Base-by-base conservation (phyloP, 1,140 invertebrate genomes). In the Danaus melanippus region DNA sequence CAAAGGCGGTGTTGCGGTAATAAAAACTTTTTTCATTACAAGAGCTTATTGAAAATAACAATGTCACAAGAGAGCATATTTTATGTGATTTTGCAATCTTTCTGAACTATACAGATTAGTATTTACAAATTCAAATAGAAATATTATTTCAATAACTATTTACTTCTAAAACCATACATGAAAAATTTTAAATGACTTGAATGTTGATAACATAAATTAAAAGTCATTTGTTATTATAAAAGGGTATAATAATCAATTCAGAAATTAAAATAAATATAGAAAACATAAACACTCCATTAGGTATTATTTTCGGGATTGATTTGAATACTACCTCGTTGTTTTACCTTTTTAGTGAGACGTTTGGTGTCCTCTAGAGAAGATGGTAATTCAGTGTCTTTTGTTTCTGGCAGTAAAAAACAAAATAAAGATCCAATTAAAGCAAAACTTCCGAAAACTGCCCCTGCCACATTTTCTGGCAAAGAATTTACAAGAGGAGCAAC, bases 371-470 rank as follows among this genome's bases (percentile, higher is more conserved):
- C 67, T 8, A 84, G 52, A 40, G 71, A 60, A 4, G 80, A 79
- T 10, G 78, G 80, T 9, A 84, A 57, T 50, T 79, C 74, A 10
- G 42, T 58, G 54, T 76, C 55, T 43, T 84, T 81, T 9, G 80
- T 83, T 56, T 81, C 78, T 15, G 78, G 93, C 32, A 95, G 72
- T 0, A 91, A 77, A 1, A 92, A 71, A 32, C 89, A 89, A 1
- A 92, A 72, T 0, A 89, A 2, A 1, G 91, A 89, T 8, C 90
- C 91, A 5, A 91, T 32, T 0, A 93, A 63, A 6, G 91, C 89
- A 15, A 91, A 66, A 0, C 85, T 53, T 3, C 92, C 93, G 74
- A 94, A 93, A 42, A 93, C 85, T 1, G 89, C 58, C 0, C 92
- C 89, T 0, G 93, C 90, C 8, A 92, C 54, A 7, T 60, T 65